Conservation (phyloP, 2,888 invertebrate species). For the Silvanus unidentatus region DNA sequence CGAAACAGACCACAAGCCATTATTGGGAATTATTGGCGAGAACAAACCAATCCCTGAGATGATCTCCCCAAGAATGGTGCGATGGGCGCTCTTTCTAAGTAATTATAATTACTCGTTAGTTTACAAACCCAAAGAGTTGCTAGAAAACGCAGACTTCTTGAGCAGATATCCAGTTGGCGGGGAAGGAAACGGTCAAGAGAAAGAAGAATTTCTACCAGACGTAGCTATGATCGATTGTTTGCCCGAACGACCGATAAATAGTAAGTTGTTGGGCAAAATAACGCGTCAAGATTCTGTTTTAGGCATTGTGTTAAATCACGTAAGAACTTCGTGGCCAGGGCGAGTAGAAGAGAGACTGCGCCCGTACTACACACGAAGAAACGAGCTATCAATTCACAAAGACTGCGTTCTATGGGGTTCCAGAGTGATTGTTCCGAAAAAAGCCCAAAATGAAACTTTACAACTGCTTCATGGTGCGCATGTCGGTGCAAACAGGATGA, state of each 20-base stretch:
- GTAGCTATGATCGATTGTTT: slow-evolving; percentile 6
- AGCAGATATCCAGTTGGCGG: slow-evolving; percentile 5
- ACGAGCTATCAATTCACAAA: slow-evolving; percentile 4
- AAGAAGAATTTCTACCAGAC: neutral
- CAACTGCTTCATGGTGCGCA: no score
- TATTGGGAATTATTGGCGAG: slow-evolving; percentile 11
- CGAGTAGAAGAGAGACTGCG: neutral
- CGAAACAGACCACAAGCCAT: slow-evolving; percentile 14
- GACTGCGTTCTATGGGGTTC: slow-evolving; percentile 3
- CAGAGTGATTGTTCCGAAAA: slow-evolving; percentile 2
- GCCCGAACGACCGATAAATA: slow-evolving; percentile 3
- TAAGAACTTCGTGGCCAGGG: slow-evolving; percentile 3
- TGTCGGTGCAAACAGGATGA: no score
- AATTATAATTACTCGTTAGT: slow-evolving; percentile 4
- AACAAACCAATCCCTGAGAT: slow-evolving; percentile 10
- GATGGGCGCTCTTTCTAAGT: slow-evolving; percentile 6
- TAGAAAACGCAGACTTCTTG: slow-evolving; percentile 5
- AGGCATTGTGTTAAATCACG: no score
- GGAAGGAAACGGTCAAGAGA: neutral
- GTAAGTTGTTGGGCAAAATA: neutral
- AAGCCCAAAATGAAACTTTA: neutral
- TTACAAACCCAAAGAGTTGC: slow-evolving; percentile 1
- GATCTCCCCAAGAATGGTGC: slow-evolving; percentile 8
- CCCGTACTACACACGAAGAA: neutral
- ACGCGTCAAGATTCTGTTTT: slow-evolving; percentile 3